Base-by-base conservation (phyloP, 2,888 invertebrate species). In the Orthosia incerta region DNA sequence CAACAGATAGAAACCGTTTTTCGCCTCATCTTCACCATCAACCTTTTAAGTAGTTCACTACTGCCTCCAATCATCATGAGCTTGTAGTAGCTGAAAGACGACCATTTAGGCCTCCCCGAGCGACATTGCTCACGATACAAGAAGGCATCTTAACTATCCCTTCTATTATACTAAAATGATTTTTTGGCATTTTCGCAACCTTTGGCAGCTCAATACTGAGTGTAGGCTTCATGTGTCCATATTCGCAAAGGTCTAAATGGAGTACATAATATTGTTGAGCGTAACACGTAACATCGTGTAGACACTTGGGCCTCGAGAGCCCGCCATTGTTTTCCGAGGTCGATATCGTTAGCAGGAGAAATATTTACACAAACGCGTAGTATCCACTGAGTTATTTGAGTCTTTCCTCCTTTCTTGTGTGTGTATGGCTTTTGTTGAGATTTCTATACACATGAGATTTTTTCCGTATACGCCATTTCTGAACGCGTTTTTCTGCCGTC, bases 291-390 rank as follows among this genome's bases (percentile, higher is more conserved):
- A 69, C 77, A 60, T 64, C 64, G 61, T 63, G 64, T 56, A 68
- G 69, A 66, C 65, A 63, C 57, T 66, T 63, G 16, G 62, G 55
- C 59, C 59, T 62, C 59, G 55, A 74, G 57, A 60, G 57, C 48
- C 67, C 18, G 69, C 73, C 71, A 68, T 81, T 86, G 82, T 85
- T 81, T 60, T 48, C 57, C 64, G 51, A 75, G 71, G 65, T 59
- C 75, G 69, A 73, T 72, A 67, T 75, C 74, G 75, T 77, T 75
- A 71, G 45, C 66, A 57, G 65, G 65, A 71, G 59, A 75, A 79
- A 86, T 85, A 76, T 86, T 86, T 84, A 84, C 76, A 74, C 76
- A 69, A 64, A 59, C 70, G 64, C 69, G 63, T 70, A 57, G 56
- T 77, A 65, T 68, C 60, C 46, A 46, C 48, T 50, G 68, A 83